A percentile compares a stretch with the other conserved stretches of the same genome.
These are phyloP conservation scores for Aporrectodea caliginosa DNA, from an alignment of 1,140 invertebrate species.

Conservation along the genomic window DNA sequence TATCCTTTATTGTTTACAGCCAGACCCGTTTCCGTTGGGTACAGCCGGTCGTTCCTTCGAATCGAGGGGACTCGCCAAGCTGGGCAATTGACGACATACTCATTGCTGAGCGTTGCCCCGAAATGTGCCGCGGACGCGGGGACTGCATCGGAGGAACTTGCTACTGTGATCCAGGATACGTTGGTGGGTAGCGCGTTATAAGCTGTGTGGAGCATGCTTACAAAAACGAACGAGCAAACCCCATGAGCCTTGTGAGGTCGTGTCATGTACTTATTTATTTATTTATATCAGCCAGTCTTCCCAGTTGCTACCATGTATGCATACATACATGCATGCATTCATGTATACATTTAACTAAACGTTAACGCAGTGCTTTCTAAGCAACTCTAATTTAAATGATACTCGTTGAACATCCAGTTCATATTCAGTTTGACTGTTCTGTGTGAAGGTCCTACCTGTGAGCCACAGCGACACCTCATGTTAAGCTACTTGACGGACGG, in stretches of 20 bases:
- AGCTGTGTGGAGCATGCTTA: no score
- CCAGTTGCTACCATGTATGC: no score
- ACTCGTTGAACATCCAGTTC: no score
- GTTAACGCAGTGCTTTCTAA: no score
- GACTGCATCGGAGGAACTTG: slow-evolving; percentile 53
- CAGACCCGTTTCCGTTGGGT: slow-evolving; percentile 56
- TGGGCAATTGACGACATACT: slow-evolving; percentile 58
- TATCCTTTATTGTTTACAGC: slow-evolving; percentile 38
- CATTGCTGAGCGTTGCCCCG: slow-evolving; percentile 54
- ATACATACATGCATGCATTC: no score
- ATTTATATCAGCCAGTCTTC: no score
- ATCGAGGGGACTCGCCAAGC: slow-evolving; percentile 35
- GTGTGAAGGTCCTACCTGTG: slow-evolving; percentile 50
- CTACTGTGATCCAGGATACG: slow-evolving; percentile 52
- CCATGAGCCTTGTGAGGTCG: no score
- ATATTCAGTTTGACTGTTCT: slow-evolving; percentile 29
- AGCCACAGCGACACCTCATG: slow-evolving; percentile 37
- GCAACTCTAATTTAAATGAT: no score
- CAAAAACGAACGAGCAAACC: no score
- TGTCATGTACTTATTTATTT: no score
- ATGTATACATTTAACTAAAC: no score
- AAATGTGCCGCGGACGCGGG: slow-evolving; percentile 55
- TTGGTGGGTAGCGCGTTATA: no score
- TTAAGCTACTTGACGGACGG: slow-evolving; percentile 51
- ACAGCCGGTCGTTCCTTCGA: slow-evolving; percentile 42